Evolutionary conservation across 2,797 vertebrate species (phyloP).

Genomic region (Odontamblyopus lacepedii): DNA sequence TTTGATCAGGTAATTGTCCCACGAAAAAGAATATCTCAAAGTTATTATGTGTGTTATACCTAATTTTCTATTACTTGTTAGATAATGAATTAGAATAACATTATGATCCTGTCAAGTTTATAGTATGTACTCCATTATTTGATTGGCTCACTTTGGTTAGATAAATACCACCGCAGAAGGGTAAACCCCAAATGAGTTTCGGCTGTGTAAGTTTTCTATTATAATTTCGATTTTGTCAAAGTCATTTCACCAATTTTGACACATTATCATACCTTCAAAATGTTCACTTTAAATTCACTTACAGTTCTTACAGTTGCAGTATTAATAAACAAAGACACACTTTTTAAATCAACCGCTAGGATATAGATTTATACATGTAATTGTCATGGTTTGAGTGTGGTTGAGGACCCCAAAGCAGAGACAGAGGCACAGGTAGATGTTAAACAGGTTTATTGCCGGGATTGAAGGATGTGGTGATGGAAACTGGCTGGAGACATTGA

Average conservation of each 20-base stretch:
- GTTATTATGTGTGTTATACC: background rate
- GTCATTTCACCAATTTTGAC: background rate
- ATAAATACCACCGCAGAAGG: background rate
- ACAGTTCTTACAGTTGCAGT: background rate
- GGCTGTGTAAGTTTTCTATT: background rate
- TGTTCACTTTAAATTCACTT: background rate
- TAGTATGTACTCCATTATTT: background rate
- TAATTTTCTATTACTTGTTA: background rate
- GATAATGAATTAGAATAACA: background rate
- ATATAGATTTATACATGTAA: too few relatives aligned
- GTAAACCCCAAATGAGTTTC: background rate
- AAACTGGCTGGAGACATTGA: too few relatives aligned
- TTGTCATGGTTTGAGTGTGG: too few relatives aligned
- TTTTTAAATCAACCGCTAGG: too few relatives aligned
- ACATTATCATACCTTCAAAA: background rate
- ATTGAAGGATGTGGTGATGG: too few relatives aligned
- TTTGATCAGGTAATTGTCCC: conserved; percentile 86
- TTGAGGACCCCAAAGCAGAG: too few relatives aligned
- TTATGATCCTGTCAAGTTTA: background rate
- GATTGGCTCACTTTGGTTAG: background rate
- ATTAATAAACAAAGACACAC: background rate
- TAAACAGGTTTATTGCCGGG: too few relatives aligned
- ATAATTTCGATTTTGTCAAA: too few relatives aligned
- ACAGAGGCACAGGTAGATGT: too few relatives aligned
- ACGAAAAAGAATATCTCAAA: background rate